Conservation (phyloP, 2,888 invertebrate species). For the Reticulitermes lucifugus region DNA sequence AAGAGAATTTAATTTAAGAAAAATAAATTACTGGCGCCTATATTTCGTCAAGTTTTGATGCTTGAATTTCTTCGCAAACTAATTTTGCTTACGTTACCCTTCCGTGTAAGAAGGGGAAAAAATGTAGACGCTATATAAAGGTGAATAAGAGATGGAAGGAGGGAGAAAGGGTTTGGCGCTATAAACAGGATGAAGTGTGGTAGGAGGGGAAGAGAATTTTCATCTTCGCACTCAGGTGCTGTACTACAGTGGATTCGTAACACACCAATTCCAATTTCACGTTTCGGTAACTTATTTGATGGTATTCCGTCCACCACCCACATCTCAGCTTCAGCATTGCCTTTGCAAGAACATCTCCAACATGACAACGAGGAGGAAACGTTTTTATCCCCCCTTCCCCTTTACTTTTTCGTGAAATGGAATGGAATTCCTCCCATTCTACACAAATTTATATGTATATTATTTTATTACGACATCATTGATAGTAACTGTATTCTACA, state of each 20-base stretch:
- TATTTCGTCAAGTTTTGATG: constrained; percentile 1
- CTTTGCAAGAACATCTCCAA: background rate
- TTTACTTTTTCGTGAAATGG: background rate
- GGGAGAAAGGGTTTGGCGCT: background rate
- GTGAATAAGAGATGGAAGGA: background rate
- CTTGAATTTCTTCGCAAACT: constrained; percentile 11
- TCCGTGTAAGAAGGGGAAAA: background rate
- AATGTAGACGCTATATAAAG: background rate
- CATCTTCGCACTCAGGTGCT: constrained; percentile 40
- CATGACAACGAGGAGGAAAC: constrained; percentile 1
- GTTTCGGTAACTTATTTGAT: constrained; percentile 48
- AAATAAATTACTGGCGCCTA: background rate
- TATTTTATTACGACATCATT: constrained; percentile 10
- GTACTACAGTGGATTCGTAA: constrained; percentile 38
- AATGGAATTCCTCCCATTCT: background rate
- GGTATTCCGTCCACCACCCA: constrained; percentile 23
- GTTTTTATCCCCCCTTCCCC: background rate
- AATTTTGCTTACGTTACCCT: constrained; percentile 8
- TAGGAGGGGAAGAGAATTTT: constrained; percentile 11
- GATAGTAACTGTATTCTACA: constrained; percentile 11
- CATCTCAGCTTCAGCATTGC: background rate
- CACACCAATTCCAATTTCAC: constrained; percentile 48
- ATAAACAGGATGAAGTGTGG: constrained; percentile 24
- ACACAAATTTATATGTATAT: background rate
- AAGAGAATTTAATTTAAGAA: constrained; percentile 14